A percentile compares a stretch with the other conserved stretches of the same genome.
phyloP scores from a whole-genome alignment of 2,888 invertebrate species.

The Steinernema hermaphroditum region DNA sequence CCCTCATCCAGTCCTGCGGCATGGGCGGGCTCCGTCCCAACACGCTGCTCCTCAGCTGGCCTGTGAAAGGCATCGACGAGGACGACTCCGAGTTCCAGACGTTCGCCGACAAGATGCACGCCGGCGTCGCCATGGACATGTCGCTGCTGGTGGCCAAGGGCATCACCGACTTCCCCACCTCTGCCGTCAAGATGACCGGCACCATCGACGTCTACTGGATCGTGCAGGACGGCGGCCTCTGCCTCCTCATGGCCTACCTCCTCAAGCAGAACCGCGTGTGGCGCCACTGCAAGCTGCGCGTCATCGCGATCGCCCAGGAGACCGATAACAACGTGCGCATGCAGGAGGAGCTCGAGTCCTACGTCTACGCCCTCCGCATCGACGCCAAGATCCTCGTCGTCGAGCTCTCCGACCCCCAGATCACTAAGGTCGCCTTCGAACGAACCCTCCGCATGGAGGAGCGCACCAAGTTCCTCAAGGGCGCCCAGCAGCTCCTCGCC shows the following conservation, averaged over 20 bases:
- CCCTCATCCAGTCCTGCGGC: slow-evolving; percentile 80
- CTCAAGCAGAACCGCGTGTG: slow-evolving; percentile 86
- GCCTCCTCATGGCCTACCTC: slow-evolving; percentile 79
- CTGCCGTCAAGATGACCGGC: slow-evolving; percentile 72
- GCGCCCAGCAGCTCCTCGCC: slow-evolving; percentile 46
- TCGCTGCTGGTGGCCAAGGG: slow-evolving; percentile 96
- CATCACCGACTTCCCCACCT: slow-evolving; percentile 91
- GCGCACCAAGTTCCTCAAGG: slow-evolving; percentile 84
- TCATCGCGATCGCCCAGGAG: slow-evolving; percentile 98
- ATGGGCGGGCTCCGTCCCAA: slow-evolving; percentile 97
- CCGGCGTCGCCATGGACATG: slow-evolving; percentile 87
- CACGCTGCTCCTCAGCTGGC: slow-evolving; percentile 97
- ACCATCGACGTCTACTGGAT: slow-evolving; percentile 99
- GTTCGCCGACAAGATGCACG: slow-evolving; percentile 68
- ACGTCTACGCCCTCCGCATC: too few relatives aligned
- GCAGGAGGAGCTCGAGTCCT: slow-evolving; percentile 96
- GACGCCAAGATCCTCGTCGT: slow-evolving; percentile 79
- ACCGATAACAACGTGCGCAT: slow-evolving; percentile 99
- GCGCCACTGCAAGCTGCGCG: slow-evolving; percentile 97
- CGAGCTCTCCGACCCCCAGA: slow-evolving; percentile 87
- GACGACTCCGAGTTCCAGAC: slow-evolving; percentile 62
- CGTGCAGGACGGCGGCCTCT: slow-evolving; percentile 86
- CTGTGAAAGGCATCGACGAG: slow-evolving; percentile 80
- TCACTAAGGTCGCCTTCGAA: slow-evolving; percentile 97
- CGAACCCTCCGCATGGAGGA: slow-evolving; percentile 98